Evolutionary conservation across 2,797 vertebrate genomes (phyloP).

Genomic region (Vespertilio murinus): DNA sequence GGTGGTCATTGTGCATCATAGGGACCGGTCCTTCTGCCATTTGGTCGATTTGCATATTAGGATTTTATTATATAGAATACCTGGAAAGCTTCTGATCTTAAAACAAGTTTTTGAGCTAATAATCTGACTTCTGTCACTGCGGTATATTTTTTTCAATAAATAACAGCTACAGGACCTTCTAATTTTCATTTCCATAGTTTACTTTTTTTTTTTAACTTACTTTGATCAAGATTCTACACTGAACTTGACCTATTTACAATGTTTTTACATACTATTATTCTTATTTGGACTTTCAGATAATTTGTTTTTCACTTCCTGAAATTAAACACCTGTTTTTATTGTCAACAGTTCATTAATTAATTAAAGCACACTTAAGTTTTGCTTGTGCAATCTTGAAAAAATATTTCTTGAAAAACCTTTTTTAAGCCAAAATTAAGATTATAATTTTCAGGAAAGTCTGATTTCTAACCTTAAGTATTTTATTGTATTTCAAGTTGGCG

Average conservation of each 20-base stretch:
- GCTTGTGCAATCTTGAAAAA: slow-evolving; percentile 11
- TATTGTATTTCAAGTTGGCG: background rate
- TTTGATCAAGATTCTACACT: background rate
- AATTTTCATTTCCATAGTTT: background rate
- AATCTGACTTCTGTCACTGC: background rate
- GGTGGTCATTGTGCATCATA: no score
- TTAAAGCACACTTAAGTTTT: background rate
- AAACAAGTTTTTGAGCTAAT: slow-evolving; percentile 1
- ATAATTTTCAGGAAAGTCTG: background rate
- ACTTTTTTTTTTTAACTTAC: background rate
- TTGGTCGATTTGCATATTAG: no score
- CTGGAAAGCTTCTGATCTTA: background rate
- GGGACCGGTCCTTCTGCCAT: fast-evolving
- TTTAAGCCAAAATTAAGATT: background rate
- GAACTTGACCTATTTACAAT: background rate
- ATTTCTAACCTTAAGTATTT: background rate
- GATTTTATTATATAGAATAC: background rate
- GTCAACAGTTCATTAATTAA: background rate
- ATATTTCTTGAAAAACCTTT: background rate
- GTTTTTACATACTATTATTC: background rate
- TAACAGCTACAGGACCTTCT: background rate
- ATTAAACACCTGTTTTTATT: background rate
- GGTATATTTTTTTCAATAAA: background rate
- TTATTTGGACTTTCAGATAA: background rate
- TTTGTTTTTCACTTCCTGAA: background rate